Evolutionary conservation across 2,113 vertebrate genomes (phyloP), one percentile per base, ranked within the genome.

Genomic region (Oophaga pumilio): DNA sequence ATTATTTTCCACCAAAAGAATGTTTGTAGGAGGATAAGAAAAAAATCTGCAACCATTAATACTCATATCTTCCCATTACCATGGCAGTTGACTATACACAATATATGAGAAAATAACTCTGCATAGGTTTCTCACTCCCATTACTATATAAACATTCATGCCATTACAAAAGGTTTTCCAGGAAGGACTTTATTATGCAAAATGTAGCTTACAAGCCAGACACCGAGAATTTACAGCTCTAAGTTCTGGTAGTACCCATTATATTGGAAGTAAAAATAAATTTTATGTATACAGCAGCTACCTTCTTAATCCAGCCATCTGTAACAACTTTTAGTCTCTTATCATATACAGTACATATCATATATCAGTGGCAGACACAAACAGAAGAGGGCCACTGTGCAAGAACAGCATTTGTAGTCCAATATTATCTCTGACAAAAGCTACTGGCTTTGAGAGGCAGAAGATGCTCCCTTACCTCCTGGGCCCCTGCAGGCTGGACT

Each of bases 1-100:
- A 57, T 62, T 57, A 0, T n/a, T 13, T 18, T 89, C 26, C 78
- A 89, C 77, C 43, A 0, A 26, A 90, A 88, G 62, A 91, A 74
- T 17, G 0, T 0, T 22, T 5, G 76, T 84, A 60, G 76, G 26
- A 50, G 2, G 24, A 59, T 1, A 28, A 24, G 52, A 56, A 53
- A 52, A 57, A 53, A 1, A 64, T 18, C 69, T 85, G 68, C 20
- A 33, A n/a, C 33, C 8, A 15, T 49, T 87, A 88, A 66, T 17
- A 57, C 6, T 18, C 71, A 69, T 56, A 68, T 69, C 57, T 49
- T 33, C 62, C 59, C 26, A 89, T 82, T 82, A n/a, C 14, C 12
- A 18, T 4, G 66, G 52, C 50, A 43, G 8, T 68, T 68, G 8
- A 86, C 18, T 69, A 79, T 78, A 78, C 53, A 59, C 49, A 73